A percentile compares a stretch with the other conserved stretches of the same genome.
These are phyloP conservation scores for Dasyornis broadbenti DNA, from an alignment of 2,113 vertebrate genomes.

Conservation along the genomic window DNA sequence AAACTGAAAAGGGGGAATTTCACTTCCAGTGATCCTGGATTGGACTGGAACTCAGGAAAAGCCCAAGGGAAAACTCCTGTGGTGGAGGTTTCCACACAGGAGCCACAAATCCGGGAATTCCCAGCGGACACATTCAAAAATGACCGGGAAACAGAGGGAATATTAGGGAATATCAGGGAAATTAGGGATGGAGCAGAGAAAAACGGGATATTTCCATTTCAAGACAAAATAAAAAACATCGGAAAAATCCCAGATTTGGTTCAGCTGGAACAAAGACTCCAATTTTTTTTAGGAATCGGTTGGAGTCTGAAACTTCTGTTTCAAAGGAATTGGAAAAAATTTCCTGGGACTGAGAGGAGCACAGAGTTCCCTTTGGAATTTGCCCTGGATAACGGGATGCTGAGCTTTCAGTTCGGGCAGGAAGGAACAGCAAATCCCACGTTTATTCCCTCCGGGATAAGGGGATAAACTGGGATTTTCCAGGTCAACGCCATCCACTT, in stretches of 20 bases:
- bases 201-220: background rate
- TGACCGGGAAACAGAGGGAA: background rate
- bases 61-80: background rate
- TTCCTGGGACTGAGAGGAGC: background rate
- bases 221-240: rapidly evolving
- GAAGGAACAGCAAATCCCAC: background rate
- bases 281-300: rapidly evolving
- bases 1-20: background rate
- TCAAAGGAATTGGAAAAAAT: background rate
- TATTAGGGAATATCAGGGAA: background rate
- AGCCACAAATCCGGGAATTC: background rate
- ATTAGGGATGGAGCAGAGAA: background rate
- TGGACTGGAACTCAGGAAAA: background rate
- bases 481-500: background rate
- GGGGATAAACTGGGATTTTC: background rate
- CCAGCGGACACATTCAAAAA: background rate
- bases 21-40: background rate
- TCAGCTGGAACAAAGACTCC: rapidly evolving
- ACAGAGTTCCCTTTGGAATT: background rate
- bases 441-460: background rate
- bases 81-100: background rate
- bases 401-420: background rate
- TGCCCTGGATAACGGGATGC: rapidly evolving
- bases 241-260: background rate
- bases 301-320: background rate